Evolutionary conservation across 2,888 invertebrate species (phyloP).

Genomic region (Pinctada fucata): DNA sequence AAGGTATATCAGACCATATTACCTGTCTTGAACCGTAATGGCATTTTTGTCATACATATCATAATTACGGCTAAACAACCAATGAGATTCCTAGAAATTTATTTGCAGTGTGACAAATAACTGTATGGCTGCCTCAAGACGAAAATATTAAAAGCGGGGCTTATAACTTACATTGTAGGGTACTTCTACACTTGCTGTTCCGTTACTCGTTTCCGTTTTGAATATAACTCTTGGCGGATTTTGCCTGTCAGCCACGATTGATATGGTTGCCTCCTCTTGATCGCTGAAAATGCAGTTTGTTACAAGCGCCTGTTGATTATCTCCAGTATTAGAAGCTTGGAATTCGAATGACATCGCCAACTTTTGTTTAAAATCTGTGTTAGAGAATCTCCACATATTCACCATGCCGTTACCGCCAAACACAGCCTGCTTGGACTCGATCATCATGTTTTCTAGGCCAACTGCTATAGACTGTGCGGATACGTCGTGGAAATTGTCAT

Average conservation of each 20-base stretch:
- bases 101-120: too few species aligned
- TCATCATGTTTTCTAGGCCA: constrained; percentile 39
- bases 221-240: constrained; percentile 32
- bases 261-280: constrained; percentile 40
- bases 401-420: constrained; percentile 49
- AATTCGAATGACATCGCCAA: constrained; percentile 45
- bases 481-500: constrained; percentile 35
- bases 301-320: constrained; percentile 41
- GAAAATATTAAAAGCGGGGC: too few species aligned
- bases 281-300: constrained; percentile 52
- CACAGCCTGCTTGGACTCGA: constrained; percentile 37
- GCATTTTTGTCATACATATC: too few species aligned
- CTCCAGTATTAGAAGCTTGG: constrained; percentile 29
- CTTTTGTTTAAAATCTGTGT: constrained; percentile 40
- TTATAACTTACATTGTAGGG: constrained; percentile 38
- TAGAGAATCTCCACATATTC: constrained; percentile 55
- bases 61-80: too few species aligned
- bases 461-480: constrained; percentile 42
- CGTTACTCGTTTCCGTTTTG: constrained; percentile 39
- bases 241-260: constrained; percentile 30
- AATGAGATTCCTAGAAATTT: too few species aligned
- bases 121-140: too few species aligned
- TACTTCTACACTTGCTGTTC: constrained; percentile 32
- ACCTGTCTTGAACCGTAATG: too few species aligned
- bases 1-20: too few species aligned